These are phyloP conservation scores for Pseudochaenichthys georgianus DNA, from an alignment of 2,797 vertebrate genomes.

Conservation along the genomic window DNA sequence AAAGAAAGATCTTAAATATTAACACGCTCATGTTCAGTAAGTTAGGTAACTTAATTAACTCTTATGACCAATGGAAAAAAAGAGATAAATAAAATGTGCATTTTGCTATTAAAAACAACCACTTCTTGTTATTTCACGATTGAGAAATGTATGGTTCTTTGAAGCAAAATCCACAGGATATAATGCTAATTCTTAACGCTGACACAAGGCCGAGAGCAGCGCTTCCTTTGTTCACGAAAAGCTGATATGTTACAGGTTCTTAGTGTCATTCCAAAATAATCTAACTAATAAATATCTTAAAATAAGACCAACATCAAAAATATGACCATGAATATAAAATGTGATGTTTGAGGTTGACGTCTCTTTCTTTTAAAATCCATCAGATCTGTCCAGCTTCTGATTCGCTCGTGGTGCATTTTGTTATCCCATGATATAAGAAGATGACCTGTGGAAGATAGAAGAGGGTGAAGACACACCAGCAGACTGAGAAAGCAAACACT, in stretches of 20 bases:
- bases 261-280: constrained; percentile 1
- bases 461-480: constrained; percentile 36
- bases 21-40: constrained; percentile 30
- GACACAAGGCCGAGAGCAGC: background rate
- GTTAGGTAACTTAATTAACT: background rate
- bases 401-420: background rate
- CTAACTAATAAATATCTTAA: constrained; percentile 5
- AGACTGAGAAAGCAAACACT: constrained; percentile 42
- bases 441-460: background rate
- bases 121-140: background rate
- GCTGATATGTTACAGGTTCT: background rate
- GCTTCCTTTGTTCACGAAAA: constrained; percentile 4
- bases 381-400: constrained; percentile 1
- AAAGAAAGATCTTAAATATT: constrained; percentile 34
- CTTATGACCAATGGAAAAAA: background rate
- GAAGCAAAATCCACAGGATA: background rate
- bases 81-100: background rate
- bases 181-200: background rate
- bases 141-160: background rate
- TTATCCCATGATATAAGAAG: background rate
- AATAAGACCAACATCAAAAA: constrained; percentile 5
- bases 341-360: background rate
- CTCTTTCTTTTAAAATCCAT: background rate
- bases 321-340: background rate
- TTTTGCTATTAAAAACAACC: background rate